Evolutionary conservation across 2,113 vertebrate species (phyloP).

Genomic region (Spheniscus mendiculus): DNA sequence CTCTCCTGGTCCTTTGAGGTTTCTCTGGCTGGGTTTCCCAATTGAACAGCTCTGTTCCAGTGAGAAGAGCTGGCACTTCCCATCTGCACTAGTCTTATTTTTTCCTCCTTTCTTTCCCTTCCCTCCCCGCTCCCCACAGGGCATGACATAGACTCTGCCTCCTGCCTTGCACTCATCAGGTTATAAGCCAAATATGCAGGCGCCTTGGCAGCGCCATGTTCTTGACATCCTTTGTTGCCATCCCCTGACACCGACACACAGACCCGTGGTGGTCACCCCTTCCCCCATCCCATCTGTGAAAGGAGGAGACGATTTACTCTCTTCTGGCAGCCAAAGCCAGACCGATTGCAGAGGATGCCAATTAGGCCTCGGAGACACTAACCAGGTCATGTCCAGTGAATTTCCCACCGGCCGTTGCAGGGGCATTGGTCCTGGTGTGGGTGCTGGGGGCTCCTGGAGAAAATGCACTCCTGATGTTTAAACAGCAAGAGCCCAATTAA

Average conservation of each 20-base stretch:
- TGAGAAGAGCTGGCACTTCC: slow-evolving; percentile 39
- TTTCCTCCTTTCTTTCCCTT: slow-evolving; percentile 23
- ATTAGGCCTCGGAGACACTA: slow-evolving; percentile 30
- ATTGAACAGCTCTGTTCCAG: background rate
- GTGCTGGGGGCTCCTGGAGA: background rate
- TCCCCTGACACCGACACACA: slow-evolving; percentile 37
- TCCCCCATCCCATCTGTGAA: slow-evolving; percentile 58
- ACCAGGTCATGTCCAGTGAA: slow-evolving; percentile 11
- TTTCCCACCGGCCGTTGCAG: background rate
- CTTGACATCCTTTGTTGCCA: slow-evolving; percentile 59
- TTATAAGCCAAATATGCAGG: slow-evolving; percentile 58
- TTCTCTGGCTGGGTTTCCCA: slow-evolving; percentile 21
- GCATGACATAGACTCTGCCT: slow-evolving; percentile 60
- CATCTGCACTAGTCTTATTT: slow-evolving; percentile 47
- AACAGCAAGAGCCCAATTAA: rapidly evolving
- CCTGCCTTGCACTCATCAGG: slow-evolving; percentile 54
- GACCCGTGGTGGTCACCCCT: slow-evolving; percentile 21
- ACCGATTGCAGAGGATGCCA: background rate
- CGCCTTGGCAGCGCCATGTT: background rate
- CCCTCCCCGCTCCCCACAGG: slow-evolving; percentile 18
- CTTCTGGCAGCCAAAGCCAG: slow-evolving; percentile 32
- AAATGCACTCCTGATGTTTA: rapidly evolving
- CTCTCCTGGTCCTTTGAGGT: background rate
- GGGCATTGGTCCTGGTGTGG: background rate
- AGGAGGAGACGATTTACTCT: slow-evolving; percentile 30